Base-by-base conservation (phyloP, 2,113 vertebrate species). In the Saguinus imperator region DNA sequence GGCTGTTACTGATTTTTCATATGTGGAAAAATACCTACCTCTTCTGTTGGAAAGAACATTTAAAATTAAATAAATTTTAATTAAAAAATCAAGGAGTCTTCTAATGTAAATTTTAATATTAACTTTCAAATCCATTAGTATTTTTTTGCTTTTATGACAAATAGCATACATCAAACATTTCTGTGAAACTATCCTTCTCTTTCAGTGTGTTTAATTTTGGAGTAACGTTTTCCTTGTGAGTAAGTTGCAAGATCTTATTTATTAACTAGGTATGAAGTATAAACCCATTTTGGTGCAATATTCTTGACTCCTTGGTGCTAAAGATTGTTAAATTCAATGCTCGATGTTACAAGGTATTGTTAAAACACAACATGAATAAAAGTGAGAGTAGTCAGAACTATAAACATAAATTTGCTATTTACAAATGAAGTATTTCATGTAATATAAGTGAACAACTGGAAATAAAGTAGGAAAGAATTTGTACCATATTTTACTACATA, bases 1-100 rank as follows among this genome's bases (percentile, higher is more conserved):
- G 94, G 98, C 98, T 98, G 89, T 98, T 98, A 96, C 93, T 70
- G 88, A 96, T 98, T 98, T 98, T 97, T 97, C 96, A 92, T 98
- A 94, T 96, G 88, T 99, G 98, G 98, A 98, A 98, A 98, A 98
- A 98, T 97, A 98, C 98, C 99, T 99, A 99, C 99, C 98, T 99
- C 99, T 99, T 99, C 98, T 98, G 97, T 98, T 98, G 98, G 97
- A 98, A 98, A 98, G 88, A 98, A 98, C 95, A 98, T 96, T 97
- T 97, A 98, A 97, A 98, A 98, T 99, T 97, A 98, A 98, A 98
- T 98, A 98, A 98, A 98, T 97, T 98, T 94, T 97, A 98, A 98
- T 98, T 98, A 97, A 97, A 98, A 97, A 98, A 98, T 97, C 96
- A 98, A 6, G 79, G 98, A 98, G 97, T 98, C 97, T 58, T 98